Evolutionary conservation across 1,140 invertebrate genomes (phyloP), one percentile per base, ranked within the genome.

Genomic region (Dryas iulia): DNA sequence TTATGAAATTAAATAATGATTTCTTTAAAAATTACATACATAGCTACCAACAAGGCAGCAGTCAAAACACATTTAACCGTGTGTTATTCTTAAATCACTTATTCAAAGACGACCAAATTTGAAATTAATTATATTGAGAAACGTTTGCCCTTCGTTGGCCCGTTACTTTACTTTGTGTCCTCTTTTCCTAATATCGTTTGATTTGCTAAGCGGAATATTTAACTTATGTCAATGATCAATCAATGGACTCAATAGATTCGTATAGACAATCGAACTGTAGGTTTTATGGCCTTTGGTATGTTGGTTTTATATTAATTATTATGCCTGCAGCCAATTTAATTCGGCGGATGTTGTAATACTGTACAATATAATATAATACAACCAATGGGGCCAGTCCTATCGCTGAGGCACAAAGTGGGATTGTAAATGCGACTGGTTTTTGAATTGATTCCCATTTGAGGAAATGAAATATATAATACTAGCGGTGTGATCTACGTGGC

Each of bases 141-240:
- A 54, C 8, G 21, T 28, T 47, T 63, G 30, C 47, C 47, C 47
- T 56, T 14, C 52, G 18, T 14, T 33, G 21, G 21, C 47, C 8
- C 28, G 52, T 63, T 63, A 63, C 39, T 56, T 63, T 63, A 54
- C 52, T 68, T 61, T 39, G 21, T 59, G 69, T 14, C 53, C 59
- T 33, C 57, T 54, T 67, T 73, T 66, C 62, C 57, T 69, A 72
- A 76, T 78, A 25, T 71, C 58, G 61, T 25, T 65, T 66, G 62
- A 79, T 77, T 76, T 71, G 72, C 62, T 58, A 71, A 69, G 73
- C 67, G 71, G 72, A 72, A 74, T 73, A 71, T 74, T 77, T 79
- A 56, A 63, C 68, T 71, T 69, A 77, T 72, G 76, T 81, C 81
- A 81, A 79, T 79, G 79, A 78, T 54, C 77, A 65, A 73, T 77